phyloP scores from a whole-genome alignment of 2,888 invertebrate species.

The Agrilus mali region DNA sequence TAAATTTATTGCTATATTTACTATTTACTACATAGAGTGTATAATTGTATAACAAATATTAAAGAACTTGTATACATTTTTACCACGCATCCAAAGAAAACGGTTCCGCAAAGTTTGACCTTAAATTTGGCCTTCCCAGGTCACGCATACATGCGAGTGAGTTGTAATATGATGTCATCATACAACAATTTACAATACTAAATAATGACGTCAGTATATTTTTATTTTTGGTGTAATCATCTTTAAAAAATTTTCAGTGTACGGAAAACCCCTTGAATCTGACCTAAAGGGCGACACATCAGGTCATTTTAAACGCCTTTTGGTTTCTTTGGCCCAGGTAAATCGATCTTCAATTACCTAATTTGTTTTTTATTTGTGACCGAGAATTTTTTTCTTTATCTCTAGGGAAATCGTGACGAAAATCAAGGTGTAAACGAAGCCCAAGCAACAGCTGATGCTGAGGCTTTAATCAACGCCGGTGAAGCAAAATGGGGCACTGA shows the following conservation, averaged over 20 bases:
- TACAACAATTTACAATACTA: no score
- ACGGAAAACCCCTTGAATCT: constrained; percentile 66
- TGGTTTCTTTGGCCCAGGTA: constrained; percentile 70
- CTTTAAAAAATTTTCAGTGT: constrained; percentile 44
- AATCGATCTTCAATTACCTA: no score
- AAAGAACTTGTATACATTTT: no score
- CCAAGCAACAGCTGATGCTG: constrained; percentile 71
- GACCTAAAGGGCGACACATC: constrained; percentile 88
- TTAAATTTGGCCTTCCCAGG: no score
- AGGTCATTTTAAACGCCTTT: constrained; percentile 86
- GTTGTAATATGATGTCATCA: no score
- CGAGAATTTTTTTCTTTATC: constrained; percentile 3
- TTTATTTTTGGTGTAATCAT: background rate
- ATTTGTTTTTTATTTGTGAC: background rate
- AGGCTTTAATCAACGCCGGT: constrained; percentile 62
- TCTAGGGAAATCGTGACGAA: constrained; percentile 73
- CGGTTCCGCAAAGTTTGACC: no score
- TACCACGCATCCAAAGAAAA: no score
- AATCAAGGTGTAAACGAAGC: constrained; percentile 73
- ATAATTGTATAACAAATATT: no score
- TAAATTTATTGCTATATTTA: no score
- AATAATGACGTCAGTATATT: background rate
- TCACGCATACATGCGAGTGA: no score
- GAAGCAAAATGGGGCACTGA: constrained; percentile 85
- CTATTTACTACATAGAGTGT: no score